These are phyloP conservation scores for Alces alces DNA, from an alignment of 2,113 vertebrate species.

Conservation along the genomic window DNA sequence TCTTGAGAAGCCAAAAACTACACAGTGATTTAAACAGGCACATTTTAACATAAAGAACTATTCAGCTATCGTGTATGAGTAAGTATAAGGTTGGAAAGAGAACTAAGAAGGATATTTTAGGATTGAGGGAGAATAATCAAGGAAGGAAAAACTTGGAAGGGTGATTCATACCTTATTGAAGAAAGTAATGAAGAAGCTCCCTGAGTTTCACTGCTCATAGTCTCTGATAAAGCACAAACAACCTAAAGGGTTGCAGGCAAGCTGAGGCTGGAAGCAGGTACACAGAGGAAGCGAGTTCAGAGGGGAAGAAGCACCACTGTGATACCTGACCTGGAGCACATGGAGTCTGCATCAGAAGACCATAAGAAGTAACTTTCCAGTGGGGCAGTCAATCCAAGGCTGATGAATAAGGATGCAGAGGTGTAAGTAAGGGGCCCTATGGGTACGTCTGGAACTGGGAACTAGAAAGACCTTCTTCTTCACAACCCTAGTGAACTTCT, in stretches of 20 bases:
- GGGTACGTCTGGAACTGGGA: neutral
- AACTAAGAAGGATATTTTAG: neutral
- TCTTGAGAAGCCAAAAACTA: neutral
- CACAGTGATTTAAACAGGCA: neutral
- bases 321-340: neutral
- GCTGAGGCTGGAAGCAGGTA: neutral
- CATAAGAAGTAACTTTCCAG: neutral
- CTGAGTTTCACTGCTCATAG: neutral
- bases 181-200: neutral
- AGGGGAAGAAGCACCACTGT: neutral
- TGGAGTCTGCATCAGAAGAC: neutral
- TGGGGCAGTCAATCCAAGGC: neutral
- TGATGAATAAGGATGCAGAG: neutral
- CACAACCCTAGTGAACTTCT: neutral
- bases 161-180: neutral
- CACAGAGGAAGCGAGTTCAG: neutral
- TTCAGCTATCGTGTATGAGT: neutral
- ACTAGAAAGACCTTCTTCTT: neutral
- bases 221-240: neutral
- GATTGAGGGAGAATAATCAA: neutral
- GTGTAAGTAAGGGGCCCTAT: neutral
- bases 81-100: neutral
- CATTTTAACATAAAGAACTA: neutral
- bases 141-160: neutral
- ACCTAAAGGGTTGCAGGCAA: neutral